Conservation (phyloP, 2,113 vertebrate species). For the Sigmodon hispidus region DNA sequence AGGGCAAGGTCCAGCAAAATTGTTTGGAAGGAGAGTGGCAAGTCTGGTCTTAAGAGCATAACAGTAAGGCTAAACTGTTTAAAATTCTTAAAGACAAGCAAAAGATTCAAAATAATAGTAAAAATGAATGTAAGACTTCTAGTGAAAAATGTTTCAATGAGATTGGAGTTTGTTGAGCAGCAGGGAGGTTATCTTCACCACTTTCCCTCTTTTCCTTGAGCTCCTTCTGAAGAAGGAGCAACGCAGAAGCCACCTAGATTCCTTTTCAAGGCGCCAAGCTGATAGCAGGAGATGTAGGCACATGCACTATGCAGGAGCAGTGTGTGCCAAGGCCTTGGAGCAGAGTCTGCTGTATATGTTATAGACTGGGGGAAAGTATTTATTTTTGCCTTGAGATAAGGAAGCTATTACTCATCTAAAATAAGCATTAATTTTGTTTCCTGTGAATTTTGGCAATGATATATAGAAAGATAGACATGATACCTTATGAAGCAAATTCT, state of each 20-base stretch:
- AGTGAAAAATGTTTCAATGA: not conserved
- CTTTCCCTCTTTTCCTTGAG: not conserved
- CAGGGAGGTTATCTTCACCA: not conserved
- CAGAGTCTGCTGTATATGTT: not conserved
- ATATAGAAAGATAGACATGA: not conserved
- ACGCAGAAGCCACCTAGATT: not conserved
- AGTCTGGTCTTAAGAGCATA: not conserved
- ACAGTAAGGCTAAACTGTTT: not conserved
- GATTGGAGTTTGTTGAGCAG: not conserved
- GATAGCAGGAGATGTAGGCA: not conserved
- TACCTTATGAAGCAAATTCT: not conserved
- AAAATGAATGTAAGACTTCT: not conserved
- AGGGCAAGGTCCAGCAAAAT: not conserved
- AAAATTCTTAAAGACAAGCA: conserved; percentile 2
- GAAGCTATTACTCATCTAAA: not conserved
- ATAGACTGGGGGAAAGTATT: not conserved
- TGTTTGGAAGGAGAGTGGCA: conserved; percentile 5
- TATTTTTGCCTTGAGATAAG: not conserved
- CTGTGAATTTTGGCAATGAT: not conserved
- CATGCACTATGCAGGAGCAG: not conserved
- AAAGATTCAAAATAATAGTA: not conserved
- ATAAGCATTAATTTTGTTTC: not conserved
- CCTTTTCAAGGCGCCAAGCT: not conserved
- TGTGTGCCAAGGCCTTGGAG: not conserved
- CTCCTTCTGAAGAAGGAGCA: not conserved